Conservation (phyloP, 2,113 vertebrate species). For the Bostrychus sinensis region DNA sequence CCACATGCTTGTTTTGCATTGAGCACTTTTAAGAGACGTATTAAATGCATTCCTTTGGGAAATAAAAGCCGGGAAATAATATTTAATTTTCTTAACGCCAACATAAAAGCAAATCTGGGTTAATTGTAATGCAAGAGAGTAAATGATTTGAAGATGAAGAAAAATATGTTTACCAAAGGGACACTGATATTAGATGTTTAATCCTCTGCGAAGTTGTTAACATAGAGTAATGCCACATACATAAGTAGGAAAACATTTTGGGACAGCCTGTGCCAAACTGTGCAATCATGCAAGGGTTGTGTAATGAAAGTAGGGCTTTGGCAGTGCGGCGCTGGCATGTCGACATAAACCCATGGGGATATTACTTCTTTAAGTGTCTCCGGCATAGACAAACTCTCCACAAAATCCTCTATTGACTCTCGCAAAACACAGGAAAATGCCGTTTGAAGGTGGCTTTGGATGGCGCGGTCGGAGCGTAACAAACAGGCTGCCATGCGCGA, state of each 20-base stretch:
- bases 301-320: slow-evolving; percentile 62
- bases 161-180: slow-evolving; percentile 40
- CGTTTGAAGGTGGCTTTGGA: slow-evolving; percentile 21
- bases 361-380: slow-evolving; percentile 16
- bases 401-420: slow-evolving; percentile 15
- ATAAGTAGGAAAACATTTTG: slow-evolving; percentile 68
- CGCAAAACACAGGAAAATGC: slow-evolving; percentile 15
- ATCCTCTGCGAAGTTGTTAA: slow-evolving; percentile 68
- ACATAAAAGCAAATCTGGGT: background rate
- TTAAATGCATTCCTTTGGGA: slow-evolving; percentile 1
- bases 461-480: slow-evolving; percentile 46
- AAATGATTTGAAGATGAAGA: slow-evolving; percentile 21
- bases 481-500: slow-evolving; percentile 59
- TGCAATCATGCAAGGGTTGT: slow-evolving; percentile 67
- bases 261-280: slow-evolving; percentile 48
- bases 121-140: slow-evolving; percentile 11
- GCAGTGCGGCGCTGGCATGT: slow-evolving; percentile 27
- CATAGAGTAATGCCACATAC: slow-evolving; percentile 67
- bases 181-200: slow-evolving; percentile 72
- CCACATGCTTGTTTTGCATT: slow-evolving; percentile 1
- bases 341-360: background rate
- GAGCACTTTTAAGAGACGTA: slow-evolving; percentile 4
- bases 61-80: slow-evolving; percentile 7
- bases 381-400: slow-evolving; percentile 6
- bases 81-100: background rate